Conservation (phyloP, 2,113 vertebrate genomes). For the Miniopterus natalensis region DNA sequence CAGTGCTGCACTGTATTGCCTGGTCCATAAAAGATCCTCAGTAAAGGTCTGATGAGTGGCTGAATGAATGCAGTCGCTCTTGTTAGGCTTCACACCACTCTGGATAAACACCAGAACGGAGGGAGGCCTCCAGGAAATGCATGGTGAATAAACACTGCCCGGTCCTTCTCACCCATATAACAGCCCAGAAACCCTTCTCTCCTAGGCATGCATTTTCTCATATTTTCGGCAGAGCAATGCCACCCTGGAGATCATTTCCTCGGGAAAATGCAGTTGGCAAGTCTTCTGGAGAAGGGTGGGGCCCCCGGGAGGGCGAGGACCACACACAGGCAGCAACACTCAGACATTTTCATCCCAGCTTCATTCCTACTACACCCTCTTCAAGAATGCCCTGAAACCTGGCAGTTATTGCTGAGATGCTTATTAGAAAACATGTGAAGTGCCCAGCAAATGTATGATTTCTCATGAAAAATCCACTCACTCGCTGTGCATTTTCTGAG, state of each 20-base stretch:
- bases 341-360: constrained; percentile 41
- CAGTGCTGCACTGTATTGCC: background rate
- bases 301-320: background rate
- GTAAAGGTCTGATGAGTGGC: background rate
- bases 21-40: background rate
- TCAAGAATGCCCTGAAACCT: constrained; percentile 65
- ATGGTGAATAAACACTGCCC: background rate
- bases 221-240: background rate
- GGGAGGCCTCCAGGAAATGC: background rate
- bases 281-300: background rate
- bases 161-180: background rate
- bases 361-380: constrained; percentile 64
- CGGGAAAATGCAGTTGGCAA: constrained; percentile 45
- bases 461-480: background rate
- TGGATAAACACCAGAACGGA: background rate
- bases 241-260: constrained; percentile 58
- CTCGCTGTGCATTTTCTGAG: background rate
- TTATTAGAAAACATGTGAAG: constrained; percentile 32
- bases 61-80: background rate
- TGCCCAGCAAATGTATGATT: background rate
- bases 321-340: constrained; percentile 63
- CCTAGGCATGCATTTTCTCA: background rate
- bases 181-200: constrained; percentile 20
- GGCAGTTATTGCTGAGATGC: background rate
- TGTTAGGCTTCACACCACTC: background rate